phyloP scores from a whole-genome alignment of 2,113 vertebrate genomes.

The Sinosuthora webbiana region DNA sequence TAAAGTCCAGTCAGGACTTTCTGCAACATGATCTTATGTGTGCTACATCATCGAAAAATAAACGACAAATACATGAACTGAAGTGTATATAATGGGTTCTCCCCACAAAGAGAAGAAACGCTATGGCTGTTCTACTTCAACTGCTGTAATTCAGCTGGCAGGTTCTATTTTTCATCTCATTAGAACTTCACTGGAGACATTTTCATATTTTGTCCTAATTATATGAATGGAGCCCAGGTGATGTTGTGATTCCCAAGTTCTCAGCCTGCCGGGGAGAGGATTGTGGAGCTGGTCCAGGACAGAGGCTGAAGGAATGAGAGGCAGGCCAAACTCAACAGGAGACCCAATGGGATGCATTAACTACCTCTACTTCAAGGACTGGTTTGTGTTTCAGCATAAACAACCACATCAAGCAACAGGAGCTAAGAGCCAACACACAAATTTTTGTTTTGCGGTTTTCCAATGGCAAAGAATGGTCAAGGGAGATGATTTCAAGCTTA shows the following conservation, averaged over 20 bases:
- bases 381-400: background rate
- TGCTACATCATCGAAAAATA: background rate
- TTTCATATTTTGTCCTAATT: background rate
- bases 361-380: background rate
- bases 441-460: background rate
- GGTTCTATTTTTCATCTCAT: background rate
- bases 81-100: background rate
- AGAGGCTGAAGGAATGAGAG: background rate
- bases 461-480: background rate
- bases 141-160: background rate
- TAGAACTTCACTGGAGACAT: background rate
- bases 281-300: background rate
- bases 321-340: background rate
- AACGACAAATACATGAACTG: background rate
- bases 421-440: background rate
- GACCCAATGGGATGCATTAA: background rate
- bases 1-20: background rate
- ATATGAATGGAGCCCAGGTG: background rate
- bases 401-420: background rate
- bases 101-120: background rate
- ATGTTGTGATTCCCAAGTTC: background rate
- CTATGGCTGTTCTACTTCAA: background rate
- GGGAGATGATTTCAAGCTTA: background rate
- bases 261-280: background rate
- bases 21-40: background rate